Base-by-base conservation (phyloP, 1,140 invertebrate genomes). In the Batillaria attramentaria region DNA sequence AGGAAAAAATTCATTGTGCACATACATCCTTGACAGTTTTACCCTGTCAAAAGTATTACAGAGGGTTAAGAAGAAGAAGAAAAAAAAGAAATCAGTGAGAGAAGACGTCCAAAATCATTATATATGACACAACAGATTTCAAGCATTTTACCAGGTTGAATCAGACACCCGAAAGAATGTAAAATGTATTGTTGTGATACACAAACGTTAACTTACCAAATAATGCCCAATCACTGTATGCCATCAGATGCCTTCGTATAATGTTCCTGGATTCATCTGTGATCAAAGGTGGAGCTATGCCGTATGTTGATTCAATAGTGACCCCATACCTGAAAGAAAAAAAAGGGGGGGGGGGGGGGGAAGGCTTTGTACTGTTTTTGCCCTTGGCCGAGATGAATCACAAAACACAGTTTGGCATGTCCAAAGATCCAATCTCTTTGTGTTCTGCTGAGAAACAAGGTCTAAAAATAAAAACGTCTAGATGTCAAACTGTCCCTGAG, bases 221-320 rank as follows among this genome's bases (percentile, higher is more conserved):
- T 68, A 97, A 88, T 46, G 95, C 93, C 87, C 94, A 93, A 86
- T 95, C 93, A 90, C 94, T 94, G 90, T 95, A 95, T 1, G 95
- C 96, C 31, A 94, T 87, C 60, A 97, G 93, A 89, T 97, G 94
- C 84, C 93, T 93, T 42, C 91, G 92, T 66, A 98, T 91, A 41
- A 91, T 92, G 66, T 93, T 92, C 91, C 94, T 94, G 42, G 95
- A 95, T 84, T 94, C 89, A 50, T 90, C 83, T 66, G 93, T 92
- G 43, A 97, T 91, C 35, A 92, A 89, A 28, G 95, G 94, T 50
- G 93, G 91, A 33, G 93, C 91, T 81, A 98, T 93, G 81, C 93
- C 93, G 79, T 92, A 91, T 2, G 95, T 95, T 82, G 96, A 94
- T 78, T 94, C 91, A 75, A 98, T 91, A 81, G 94, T 92, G 0